phyloP scores from a whole-genome alignment of 2,113 vertebrate species.

The Sturnus vulgaris region DNA sequence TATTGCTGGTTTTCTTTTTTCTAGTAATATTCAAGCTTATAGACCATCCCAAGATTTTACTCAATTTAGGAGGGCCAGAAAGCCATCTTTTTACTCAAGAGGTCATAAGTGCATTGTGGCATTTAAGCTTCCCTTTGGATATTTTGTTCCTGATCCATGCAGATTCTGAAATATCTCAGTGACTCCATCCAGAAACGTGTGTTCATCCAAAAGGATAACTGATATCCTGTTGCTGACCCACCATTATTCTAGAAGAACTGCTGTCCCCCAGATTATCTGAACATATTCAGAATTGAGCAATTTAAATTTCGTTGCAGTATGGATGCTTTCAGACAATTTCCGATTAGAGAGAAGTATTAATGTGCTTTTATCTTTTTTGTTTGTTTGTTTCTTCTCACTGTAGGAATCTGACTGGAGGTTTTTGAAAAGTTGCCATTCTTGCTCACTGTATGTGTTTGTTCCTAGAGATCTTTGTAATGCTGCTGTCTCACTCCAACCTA shows the following conservation, averaged over 20 bases:
- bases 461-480: background rate
- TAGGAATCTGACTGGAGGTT: background rate
- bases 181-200: background rate
- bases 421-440: background rate
- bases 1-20: background rate
- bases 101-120: background rate
- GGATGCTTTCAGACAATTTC: background rate
- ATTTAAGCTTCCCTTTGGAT: background rate
- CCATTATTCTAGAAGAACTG: background rate
- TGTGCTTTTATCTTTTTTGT: background rate
- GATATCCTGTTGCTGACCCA: background rate
- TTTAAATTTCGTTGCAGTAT: background rate
- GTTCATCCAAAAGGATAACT: background rate
- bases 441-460: background rate
- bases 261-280: background rate
- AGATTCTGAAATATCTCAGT: background rate
- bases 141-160: background rate
- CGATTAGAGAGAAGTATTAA: background rate
- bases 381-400: background rate
- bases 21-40: background rate
- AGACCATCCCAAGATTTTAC: background rate
- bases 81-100: background rate
- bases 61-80: background rate
- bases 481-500: background rate
- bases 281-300: fast-evolving